A percentile compares a stretch with the other conserved stretches of the same genome.
Evolutionary conservation across 2,797 vertebrate genomes (phyloP).

Genomic region (Neosilurus mollespiculum): DNA sequence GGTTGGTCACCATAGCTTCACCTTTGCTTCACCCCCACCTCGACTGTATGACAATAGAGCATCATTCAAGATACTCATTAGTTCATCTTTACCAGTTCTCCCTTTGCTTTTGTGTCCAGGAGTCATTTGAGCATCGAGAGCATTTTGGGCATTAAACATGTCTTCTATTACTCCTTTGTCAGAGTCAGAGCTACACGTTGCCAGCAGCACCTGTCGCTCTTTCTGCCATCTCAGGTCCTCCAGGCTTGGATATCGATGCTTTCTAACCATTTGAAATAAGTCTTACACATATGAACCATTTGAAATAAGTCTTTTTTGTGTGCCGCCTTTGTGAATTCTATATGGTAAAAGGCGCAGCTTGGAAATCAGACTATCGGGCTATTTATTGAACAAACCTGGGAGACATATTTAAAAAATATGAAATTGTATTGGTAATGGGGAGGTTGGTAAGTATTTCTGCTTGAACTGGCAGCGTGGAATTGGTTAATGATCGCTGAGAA

Average conservation of each 20-base stretch:
- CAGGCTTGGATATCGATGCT: slow-evolving; percentile 25
- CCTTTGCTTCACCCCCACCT: background rate
- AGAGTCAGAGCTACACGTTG: background rate
- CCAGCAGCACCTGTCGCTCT: slow-evolving; percentile 19
- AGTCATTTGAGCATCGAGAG: background rate
- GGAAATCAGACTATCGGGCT: slow-evolving; percentile 54
- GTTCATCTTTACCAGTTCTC: background rate
- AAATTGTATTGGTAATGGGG: slow-evolving; percentile 32
- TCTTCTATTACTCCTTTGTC: background rate
- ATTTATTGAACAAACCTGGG: slow-evolving; percentile 47
- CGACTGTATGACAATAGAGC: background rate
- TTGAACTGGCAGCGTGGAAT: slow-evolving; percentile 55
- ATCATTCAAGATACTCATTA: background rate
- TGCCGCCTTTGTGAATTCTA: slow-evolving; percentile 60
- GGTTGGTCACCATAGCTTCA: no score
- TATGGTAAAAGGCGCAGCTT: slow-evolving; percentile 47
- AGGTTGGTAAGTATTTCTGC: slow-evolving; percentile 42
- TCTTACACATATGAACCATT: slow-evolving; percentile 40
- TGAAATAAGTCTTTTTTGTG: no score
- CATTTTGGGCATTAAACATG: slow-evolving; percentile 15
- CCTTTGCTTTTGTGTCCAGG: background rate
- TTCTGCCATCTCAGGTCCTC: slow-evolving; percentile 12
- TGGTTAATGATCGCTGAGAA: slow-evolving; percentile 65
- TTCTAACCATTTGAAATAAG: slow-evolving; percentile 53
- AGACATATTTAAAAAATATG: slow-evolving; percentile 27